phyloP scores from a whole-genome alignment of 92 coral and sea anemone genomes.

The Porites divaricata region DNA sequence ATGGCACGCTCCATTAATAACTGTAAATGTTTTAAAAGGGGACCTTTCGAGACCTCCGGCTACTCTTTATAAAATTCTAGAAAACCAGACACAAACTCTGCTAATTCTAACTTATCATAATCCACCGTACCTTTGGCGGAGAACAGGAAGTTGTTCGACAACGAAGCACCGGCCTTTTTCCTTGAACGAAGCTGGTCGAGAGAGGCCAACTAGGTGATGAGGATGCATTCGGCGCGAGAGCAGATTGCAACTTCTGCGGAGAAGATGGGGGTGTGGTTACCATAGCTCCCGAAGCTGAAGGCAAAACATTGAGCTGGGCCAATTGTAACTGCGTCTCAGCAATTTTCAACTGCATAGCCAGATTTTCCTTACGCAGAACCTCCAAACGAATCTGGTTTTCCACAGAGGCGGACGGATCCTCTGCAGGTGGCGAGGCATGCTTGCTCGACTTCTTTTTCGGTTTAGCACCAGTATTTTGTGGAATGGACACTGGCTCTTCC shows the following conservation, averaged over 20 bases:
- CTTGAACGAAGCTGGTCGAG: slow-evolving; percentile 7
- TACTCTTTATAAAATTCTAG: neutral
- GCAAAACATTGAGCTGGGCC: neutral
- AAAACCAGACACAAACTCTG: neutral
- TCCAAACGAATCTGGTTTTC: neutral
- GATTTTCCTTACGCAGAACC: neutral
- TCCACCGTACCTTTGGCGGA: no score
- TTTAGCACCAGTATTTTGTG: no score
- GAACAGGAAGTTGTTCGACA: neutral
- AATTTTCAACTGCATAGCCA: neutral
- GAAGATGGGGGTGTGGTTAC: slow-evolving; percentile 35
- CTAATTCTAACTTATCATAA: slow-evolving; percentile 3
- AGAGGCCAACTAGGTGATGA: neutral
- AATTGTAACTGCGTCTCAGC: neutral
- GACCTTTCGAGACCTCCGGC: slow-evolving; percentile 29
- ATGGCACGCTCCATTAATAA: neutral
- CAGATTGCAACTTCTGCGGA: slow-evolving; percentile 3
- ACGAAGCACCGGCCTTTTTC: slow-evolving; percentile 15
- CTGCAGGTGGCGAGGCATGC: no score
- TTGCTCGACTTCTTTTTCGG: no score
- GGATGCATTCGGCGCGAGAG: neutral
- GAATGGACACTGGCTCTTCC: no score
- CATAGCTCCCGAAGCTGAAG: slow-evolving; percentile 4
- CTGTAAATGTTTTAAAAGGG: slow-evolving; percentile 27
- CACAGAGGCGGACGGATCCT: slow-evolving; percentile 1